A percentile compares a stretch with the other conserved stretches of the same genome.
Evolutionary conservation across 2,888 invertebrate species (phyloP).

Genomic region (Gasteruption jaculator): DNA sequence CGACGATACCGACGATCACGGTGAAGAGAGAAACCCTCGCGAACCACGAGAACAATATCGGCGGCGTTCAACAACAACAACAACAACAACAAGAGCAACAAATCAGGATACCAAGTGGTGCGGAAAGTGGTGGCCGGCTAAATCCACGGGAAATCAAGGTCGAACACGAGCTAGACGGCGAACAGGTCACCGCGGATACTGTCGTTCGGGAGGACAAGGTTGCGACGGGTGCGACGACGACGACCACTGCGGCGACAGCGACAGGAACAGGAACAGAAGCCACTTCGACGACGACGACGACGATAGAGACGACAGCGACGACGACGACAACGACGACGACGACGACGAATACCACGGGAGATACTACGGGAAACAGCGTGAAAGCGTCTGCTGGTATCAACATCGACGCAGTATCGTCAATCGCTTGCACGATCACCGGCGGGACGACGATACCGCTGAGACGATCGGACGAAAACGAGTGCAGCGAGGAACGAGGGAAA

Average conservation of each 20-base stretch:
- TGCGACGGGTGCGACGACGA: constrained; percentile 21
- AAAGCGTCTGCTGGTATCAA: no score
- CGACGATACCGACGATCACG: constrained; percentile 19
- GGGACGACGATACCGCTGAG: constrained; percentile 24
- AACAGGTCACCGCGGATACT: constrained; percentile 24
- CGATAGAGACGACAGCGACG: constrained; percentile 18
- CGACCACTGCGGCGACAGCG: constrained; percentile 25
- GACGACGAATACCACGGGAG: constrained; percentile 16
- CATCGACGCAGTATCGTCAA: constrained; percentile 13
- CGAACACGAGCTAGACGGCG: constrained; percentile 55
- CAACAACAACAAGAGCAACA: constrained; percentile 27
- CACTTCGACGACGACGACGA: constrained; percentile 29
- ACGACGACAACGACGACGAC: constrained; percentile 25
- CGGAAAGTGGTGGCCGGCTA: constrained; percentile 28
- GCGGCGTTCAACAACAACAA: constrained; percentile 21
- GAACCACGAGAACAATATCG: constrained; percentile 8
- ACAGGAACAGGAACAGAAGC: constrained; percentile 21
- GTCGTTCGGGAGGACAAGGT: constrained; percentile 27
- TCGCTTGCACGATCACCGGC: constrained; percentile 27
- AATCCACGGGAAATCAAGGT: constrained; percentile 55
- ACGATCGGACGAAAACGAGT: constrained; percentile 30
- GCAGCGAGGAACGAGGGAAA: constrained; percentile 39
- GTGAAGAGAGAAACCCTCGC: constrained; percentile 6
- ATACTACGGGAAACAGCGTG: constrained; percentile 21
- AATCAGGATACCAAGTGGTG: constrained; percentile 32